A percentile compares a stretch with the other conserved stretches of the same genome.
Conservation (phyloP, 1,140 invertebrate species). For the Apis dorsata region DNA sequence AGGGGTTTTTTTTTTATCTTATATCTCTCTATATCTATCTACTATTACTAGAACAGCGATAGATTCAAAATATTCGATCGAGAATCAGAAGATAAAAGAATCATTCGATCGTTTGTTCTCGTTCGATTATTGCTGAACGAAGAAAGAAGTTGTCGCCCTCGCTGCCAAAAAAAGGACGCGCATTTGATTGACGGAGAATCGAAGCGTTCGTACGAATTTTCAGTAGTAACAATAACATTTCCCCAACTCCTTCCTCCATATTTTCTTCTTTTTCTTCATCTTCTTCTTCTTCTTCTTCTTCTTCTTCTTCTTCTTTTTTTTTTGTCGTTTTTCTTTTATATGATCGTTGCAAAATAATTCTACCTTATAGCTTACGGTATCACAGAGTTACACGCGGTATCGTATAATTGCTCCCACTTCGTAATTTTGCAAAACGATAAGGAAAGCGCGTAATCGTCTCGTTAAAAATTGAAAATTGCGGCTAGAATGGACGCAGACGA, state of each 20-base stretch:
- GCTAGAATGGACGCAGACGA: conserved; percentile 41
- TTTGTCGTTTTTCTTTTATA: conserved; percentile 20
- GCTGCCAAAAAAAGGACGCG: conserved; percentile 31
- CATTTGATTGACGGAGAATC: conserved; percentile 44
- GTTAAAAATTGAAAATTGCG: conserved; percentile 9
- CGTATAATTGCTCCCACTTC: conserved; percentile 69
- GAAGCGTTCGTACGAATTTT: conserved; percentile 54
- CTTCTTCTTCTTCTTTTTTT: conserved; percentile 11
- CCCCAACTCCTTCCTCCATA: background rate
- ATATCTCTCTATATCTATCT: background rate
- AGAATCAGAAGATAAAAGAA: background rate
- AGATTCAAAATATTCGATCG: background rate
- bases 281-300: background rate
- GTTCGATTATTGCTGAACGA: conserved; percentile 7
- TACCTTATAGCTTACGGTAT: conserved; percentile 78
- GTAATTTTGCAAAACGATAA: conserved; percentile 61
- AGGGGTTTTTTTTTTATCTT: too few relatives aligned
- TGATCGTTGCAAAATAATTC: conserved; percentile 75
- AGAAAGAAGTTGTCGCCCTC: conserved; percentile 14
- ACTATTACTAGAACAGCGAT: background rate
- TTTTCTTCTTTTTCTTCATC: conserved; percentile 6
- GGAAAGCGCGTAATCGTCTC: conserved; percentile 39
- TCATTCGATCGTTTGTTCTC: background rate
- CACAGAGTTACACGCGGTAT: conserved; percentile 79
- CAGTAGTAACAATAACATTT: conserved; percentile 47